phyloP scores from a whole-genome alignment of 2,113 vertebrate species.

The Genyomyrus donnyi region DNA sequence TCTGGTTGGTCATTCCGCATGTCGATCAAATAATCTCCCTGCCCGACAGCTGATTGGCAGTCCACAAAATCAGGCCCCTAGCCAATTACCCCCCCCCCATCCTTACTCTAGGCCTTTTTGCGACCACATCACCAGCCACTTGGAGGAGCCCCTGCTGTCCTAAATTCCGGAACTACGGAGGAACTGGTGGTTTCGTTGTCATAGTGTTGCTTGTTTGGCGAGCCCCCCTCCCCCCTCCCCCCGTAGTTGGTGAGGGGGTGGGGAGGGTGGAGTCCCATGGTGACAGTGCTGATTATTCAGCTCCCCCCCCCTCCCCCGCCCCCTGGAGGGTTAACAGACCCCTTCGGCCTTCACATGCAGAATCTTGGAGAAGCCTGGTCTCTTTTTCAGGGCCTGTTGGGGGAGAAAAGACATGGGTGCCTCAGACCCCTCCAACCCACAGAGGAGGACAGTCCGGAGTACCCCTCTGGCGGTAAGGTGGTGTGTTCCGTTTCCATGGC shows the following conservation, averaged over 20 bases:
- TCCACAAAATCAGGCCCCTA: background rate
- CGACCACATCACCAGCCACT: background rate
- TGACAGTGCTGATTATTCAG: background rate
- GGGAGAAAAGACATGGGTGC: background rate
- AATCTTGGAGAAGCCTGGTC: constrained; percentile 97
- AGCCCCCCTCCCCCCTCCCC: background rate
- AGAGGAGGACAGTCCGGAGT: background rate
- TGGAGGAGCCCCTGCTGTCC: background rate
- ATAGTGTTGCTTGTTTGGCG: constrained; percentile 24
- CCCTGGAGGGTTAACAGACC: constrained; percentile 72
- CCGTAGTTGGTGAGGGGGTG: constrained; percentile 22
- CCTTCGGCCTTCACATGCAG: constrained; percentile 93
- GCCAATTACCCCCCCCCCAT: background rate
- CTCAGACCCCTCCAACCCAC: background rate
- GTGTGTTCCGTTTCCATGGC: background rate
- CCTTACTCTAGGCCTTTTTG: background rate
- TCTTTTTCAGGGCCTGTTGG: constrained; percentile 83
- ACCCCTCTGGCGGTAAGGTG: background rate
- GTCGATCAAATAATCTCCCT: background rate
- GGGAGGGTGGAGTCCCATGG: constrained; percentile 9
- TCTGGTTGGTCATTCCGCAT: background rate
- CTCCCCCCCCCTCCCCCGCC: background rate
- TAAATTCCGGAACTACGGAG: background rate
- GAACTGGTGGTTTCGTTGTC: background rate
- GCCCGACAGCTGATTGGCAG: background rate